phyloP scores from a whole-genome alignment of 2,797 vertebrate species.

The Cossypha polioptera region DNA sequence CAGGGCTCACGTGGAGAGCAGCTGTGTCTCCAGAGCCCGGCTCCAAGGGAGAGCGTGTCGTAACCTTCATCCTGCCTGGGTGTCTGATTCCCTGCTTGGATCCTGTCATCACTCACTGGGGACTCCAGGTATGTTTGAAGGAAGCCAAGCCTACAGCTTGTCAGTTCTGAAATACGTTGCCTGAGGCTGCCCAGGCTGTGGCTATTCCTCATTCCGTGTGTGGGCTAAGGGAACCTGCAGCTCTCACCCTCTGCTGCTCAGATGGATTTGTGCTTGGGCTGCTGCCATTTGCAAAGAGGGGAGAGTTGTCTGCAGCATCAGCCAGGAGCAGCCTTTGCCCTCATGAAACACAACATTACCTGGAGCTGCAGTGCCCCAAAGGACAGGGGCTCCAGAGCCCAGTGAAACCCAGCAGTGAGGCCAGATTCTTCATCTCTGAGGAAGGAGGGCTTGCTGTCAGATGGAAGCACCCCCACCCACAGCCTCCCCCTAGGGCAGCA shows the following conservation, averaged over 20 bases:
- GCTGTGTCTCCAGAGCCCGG: neutral
- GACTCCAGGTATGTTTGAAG: conserved; percentile 15
- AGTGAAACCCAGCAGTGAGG: neutral
- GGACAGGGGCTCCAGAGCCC: neutral
- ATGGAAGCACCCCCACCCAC: accelerated
- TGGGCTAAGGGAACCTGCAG: neutral
- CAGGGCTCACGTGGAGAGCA: neutral
- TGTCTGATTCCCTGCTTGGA: conserved; percentile 17
- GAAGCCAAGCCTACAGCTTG: conserved; percentile 28
- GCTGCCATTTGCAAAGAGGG: neutral
- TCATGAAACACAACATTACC: accelerated
- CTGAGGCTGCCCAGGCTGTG: conserved; percentile 25
- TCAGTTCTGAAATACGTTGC: conserved; percentile 23
- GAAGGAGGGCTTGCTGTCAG: neutral
- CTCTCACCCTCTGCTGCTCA: neutral
- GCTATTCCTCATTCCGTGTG: neutral
- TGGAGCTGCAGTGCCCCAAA: neutral
- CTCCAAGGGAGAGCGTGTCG: accelerated
- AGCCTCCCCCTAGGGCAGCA: accelerated
- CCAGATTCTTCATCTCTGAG: neutral
- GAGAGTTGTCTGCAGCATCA: neutral
- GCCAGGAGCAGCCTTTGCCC: neutral
- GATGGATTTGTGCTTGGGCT: neutral
- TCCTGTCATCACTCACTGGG: conserved; percentile 13
- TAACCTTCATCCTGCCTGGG: conserved; percentile 23